Evolutionary conservation across 2,797 vertebrate genomes (phyloP).

Genomic region (Pangasius larnaudii): DNA sequence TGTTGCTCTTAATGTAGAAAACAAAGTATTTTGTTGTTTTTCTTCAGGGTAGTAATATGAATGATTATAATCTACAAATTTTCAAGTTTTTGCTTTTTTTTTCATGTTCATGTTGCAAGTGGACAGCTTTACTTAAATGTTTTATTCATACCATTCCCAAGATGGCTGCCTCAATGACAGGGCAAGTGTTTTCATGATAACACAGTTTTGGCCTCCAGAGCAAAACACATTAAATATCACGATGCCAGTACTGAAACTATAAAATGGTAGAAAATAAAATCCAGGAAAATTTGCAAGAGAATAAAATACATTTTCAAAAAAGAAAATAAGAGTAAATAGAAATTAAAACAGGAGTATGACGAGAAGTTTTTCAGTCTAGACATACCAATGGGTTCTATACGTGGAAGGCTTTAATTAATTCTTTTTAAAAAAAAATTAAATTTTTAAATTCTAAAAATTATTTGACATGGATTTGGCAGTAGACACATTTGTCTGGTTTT

Average conservation of each 20-base stretch:
- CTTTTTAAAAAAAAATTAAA: no score
- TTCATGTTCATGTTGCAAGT: background rate
- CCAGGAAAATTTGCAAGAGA: background rate
- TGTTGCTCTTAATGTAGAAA: background rate
- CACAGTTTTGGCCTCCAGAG: background rate
- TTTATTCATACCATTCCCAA: background rate
- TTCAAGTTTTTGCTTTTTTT: background rate
- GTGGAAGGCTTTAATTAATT: background rate
- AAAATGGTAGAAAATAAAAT: background rate
- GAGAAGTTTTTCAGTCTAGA: background rate
- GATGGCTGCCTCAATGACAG: background rate
- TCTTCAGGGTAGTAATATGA: background rate
- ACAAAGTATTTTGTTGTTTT: background rate
- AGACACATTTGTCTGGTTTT: background rate
- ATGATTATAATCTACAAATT: background rate
- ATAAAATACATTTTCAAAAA: background rate
- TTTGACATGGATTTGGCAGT: no score
- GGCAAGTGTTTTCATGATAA: background rate
- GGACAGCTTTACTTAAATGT: background rate
- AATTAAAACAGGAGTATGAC: background rate
- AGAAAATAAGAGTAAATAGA: background rate
- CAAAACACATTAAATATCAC: background rate
- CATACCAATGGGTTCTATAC: background rate
- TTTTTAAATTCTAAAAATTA: background rate
- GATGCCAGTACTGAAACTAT: background rate